These are phyloP conservation scores for Scomber scombrus DNA, from an alignment of 2,113 vertebrate genomes.

Conservation along the genomic window DNA sequence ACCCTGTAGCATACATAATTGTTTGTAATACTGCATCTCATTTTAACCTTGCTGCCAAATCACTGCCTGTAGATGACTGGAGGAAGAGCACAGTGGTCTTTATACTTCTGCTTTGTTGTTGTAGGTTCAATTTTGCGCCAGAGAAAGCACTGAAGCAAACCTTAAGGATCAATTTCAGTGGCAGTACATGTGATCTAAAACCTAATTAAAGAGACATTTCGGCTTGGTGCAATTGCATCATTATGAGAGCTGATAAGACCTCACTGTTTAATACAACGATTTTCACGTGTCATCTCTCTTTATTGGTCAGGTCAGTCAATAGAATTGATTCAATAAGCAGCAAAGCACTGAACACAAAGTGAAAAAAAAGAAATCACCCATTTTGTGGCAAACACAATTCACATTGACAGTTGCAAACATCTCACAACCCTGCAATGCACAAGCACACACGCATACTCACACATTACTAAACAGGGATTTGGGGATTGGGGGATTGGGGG, in stretches of 20 bases:
- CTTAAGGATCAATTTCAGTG: constrained; percentile 56
- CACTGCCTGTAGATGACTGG: constrained; percentile 24
- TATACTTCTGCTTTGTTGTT: constrained; percentile 43
- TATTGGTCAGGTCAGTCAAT: constrained; percentile 74
- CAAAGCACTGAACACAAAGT: constrained; percentile 54
- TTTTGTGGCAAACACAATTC: constrained; percentile 61
- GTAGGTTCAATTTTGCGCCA: constrained; percentile 51
- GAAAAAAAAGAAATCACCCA: constrained; percentile 53
- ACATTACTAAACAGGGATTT: constrained; percentile 66
- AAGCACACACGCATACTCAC: constrained; percentile 45
- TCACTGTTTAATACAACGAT: constrained; percentile 70
- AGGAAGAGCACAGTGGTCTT: constrained; percentile 22
- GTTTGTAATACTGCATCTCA: constrained; percentile 30
- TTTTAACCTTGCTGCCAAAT: constrained; percentile 52
- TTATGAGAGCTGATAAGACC: constrained; percentile 71
- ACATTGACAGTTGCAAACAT: constrained; percentile 52
- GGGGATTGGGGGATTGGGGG: constrained; percentile 47
- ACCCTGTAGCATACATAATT: constrained; percentile 33
- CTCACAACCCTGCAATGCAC: constrained; percentile 45
- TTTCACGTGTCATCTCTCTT: constrained; percentile 77
- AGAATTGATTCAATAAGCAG: constrained; percentile 76
- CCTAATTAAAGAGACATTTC: constrained; percentile 69
- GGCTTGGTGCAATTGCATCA: constrained; percentile 58
- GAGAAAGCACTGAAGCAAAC: constrained; percentile 51
- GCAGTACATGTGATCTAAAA: constrained; percentile 64